Percentiles rank a stretch among this genome's conserved stretches.
Conservation (phyloP, 2,888 invertebrate species). For the Tipula helvola region DNA sequence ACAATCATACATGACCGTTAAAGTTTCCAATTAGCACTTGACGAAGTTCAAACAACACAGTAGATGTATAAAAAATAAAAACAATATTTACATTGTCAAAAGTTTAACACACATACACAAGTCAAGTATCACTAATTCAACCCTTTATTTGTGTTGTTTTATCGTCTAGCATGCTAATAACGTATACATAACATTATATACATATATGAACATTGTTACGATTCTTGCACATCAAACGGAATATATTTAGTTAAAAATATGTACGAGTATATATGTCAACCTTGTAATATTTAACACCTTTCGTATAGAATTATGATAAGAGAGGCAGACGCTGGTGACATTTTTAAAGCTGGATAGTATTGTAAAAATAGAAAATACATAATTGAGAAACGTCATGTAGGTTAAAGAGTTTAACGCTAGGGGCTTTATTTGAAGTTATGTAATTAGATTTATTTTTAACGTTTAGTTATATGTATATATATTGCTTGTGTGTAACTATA, state of each 20-base stretch:
- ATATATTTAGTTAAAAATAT: not conserved
- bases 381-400: not conserved
- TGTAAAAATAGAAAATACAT: not conserved
- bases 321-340: not conserved
- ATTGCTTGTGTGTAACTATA: too few species aligned
- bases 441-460: not conserved
- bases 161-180: not conserved
- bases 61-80: not conserved
- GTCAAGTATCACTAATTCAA: slow-evolving; percentile 4
- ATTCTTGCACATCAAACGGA: not conserved
- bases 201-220: not conserved
- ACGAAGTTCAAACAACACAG: not conserved
- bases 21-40: not conserved
- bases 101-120: not conserved
- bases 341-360: not conserved
- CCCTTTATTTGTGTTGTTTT: not conserved
- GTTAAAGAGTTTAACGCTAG: not conserved
- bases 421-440: not conserved
- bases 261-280: not conserved
- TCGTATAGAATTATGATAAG: not conserved
- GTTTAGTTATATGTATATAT: not conserved
- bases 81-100: not conserved
- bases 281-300: not conserved
- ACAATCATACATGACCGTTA: not conserved
- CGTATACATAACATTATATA: not conserved